Evolutionary conservation across 1,140 invertebrate genomes (phyloP).

Genomic region (Pararge aegeria): DNA sequence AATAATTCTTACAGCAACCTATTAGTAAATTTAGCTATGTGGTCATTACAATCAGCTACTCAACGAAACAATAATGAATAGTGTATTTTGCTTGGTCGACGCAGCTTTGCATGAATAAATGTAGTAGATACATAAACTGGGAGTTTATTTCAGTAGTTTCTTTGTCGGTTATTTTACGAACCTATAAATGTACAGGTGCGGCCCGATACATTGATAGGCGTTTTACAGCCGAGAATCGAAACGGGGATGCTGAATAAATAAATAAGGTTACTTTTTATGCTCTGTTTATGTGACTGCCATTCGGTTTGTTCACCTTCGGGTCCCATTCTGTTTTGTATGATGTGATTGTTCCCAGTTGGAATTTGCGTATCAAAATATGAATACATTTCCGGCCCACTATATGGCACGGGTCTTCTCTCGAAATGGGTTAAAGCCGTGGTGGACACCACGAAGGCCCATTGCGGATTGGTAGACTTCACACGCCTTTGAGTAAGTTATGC

Average conservation of each 20-base stretch:
- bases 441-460: too few relatives aligned
- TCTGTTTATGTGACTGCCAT: constrained; percentile 11
- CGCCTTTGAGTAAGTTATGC: too few relatives aligned
- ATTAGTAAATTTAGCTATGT: too few relatives aligned
- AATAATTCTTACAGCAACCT: too few relatives aligned
- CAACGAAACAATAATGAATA: not conserved
- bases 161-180: constrained; percentile 14
- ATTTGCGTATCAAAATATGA: not conserved
- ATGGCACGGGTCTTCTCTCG: too few relatives aligned
- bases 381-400: too few relatives aligned
- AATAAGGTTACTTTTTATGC: constrained; percentile 20
- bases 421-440: too few relatives aligned
- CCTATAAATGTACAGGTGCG: constrained; percentile 32
- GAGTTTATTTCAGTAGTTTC: constrained; percentile 15
- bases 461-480: too few relatives aligned
- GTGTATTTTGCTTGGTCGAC: not conserved
- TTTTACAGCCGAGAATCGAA: constrained; percentile 37
- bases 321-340: not conserved
- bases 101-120: not conserved
- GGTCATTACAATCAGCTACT: too few relatives aligned
- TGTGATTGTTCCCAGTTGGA: not conserved
- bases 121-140: constrained; percentile 4
- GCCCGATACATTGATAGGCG: constrained; percentile 28
- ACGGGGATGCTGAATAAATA: constrained; percentile 24
- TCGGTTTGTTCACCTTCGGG: constrained; percentile 4